These are phyloP conservation scores for Vicugna pacos DNA, from an alignment of 2,113 vertebrate genomes.

Conservation along the genomic window DNA sequence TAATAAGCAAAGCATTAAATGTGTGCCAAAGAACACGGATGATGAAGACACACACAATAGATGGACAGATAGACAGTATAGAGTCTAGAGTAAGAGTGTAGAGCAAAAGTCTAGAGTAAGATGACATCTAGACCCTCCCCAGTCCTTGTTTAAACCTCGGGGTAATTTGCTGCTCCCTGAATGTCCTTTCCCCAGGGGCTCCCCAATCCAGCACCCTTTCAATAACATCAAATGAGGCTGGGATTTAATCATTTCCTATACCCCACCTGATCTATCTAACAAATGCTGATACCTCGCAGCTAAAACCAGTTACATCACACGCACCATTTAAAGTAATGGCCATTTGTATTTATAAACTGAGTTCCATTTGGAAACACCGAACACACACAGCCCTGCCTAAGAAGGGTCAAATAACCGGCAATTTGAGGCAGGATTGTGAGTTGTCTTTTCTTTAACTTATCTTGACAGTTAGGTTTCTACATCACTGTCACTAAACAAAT, in stretches of 20 bases:
- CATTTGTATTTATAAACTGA: conserved; percentile 8
- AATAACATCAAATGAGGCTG: neutral
- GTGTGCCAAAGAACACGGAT: neutral
- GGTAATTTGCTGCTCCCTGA: neutral
- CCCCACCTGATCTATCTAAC: neutral
- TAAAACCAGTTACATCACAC: neutral
- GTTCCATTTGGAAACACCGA: neutral
- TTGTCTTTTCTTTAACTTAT: neutral
- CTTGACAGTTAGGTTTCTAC: neutral
- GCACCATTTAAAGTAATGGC: neutral
- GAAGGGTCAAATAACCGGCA: neutral
- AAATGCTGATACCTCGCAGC: neutral
- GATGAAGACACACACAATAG: neutral
- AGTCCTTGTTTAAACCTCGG: neutral
- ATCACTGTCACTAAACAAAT: conserved; percentile 36
- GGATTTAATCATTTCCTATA: conserved; percentile 14
- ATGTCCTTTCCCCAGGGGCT: neutral
- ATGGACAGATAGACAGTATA: neutral
- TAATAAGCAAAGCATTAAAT: neutral
- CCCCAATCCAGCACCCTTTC: neutral
- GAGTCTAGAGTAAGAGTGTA: neutral
- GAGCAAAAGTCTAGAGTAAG: neutral
- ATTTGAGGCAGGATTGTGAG: neutral
- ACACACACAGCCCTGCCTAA: neutral
- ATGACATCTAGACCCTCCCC: neutral